Evolutionary conservation across 2,113 vertebrate species (phyloP).

Genomic region (Choloepus hoffmanni): DNA sequence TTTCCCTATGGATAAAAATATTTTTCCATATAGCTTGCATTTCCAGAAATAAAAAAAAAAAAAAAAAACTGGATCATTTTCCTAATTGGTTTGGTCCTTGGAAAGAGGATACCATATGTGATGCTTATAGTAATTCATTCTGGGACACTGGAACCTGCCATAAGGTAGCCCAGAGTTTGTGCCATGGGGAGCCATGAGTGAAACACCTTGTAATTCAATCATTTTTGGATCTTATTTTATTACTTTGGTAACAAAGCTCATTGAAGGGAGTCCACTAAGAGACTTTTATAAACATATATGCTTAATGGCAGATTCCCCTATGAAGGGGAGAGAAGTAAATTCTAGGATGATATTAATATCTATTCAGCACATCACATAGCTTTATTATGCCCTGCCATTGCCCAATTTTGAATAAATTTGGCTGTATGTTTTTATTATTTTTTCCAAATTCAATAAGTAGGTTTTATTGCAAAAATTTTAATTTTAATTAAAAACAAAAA

Average conservation of each 20-base stretch:
- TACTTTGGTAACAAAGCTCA: slow-evolving; percentile 23
- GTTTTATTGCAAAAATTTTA: slow-evolving; percentile 32
- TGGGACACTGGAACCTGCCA: background rate
- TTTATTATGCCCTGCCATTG: background rate
- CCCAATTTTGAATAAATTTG: background rate
- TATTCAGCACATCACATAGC: background rate
- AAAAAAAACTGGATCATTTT: background rate
- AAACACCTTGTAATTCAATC: background rate
- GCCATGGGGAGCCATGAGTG: background rate
- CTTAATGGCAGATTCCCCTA: background rate
- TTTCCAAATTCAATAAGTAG: background rate
- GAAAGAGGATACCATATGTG: background rate
- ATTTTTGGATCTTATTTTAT: slow-evolving; percentile 51
- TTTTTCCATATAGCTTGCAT: slow-evolving; percentile 59
- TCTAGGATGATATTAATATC: slow-evolving; percentile 22
- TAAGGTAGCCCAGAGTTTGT: background rate
- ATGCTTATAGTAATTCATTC: slow-evolving; percentile 36
- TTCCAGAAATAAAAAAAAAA: slow-evolving; percentile 68
- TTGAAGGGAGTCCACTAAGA: background rate
- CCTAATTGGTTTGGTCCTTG: slow-evolving; percentile 35
- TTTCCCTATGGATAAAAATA: slow-evolving; percentile 69
- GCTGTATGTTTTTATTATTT: slow-evolving; percentile 23
- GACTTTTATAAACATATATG: background rate
- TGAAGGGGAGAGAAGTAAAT: slow-evolving; percentile 19
- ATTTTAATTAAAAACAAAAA: slow-evolving; percentile 54